Evolutionary conservation across 2,888 invertebrate species (phyloP), one percentile per base, ranked within the genome.

Genomic region (Neoscelio sp.): DNA sequence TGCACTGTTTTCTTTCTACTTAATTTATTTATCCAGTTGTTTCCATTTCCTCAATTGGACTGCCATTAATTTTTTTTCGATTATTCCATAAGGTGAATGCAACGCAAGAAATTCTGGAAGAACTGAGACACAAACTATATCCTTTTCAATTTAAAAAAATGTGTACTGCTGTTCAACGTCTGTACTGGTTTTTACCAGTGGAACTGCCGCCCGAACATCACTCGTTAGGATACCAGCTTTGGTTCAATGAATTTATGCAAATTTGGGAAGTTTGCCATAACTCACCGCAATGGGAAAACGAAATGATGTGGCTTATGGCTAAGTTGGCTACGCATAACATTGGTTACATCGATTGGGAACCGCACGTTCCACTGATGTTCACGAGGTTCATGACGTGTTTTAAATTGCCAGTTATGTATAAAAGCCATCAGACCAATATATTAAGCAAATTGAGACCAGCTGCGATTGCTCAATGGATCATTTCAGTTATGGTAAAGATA

Each of bases 281-380:
- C 87, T 92, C 94, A 1, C 93, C 93, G 1, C 90, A 91, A 23
- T 96, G 95, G 92, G 95, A 95, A 91, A 91, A 91, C 83, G 93
- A 94, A 77, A 91, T 96, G 85, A 93, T 96, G 90, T 92, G 92
- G 85, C 91, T 98, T 44, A 94, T 98, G 89, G 92, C 96, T 0
- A 92, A 94, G 44, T 90, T 96, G 44, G 95, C 96, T 0, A 92
- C 92, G 82, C 92, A 93, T 82, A 96, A 95, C 89, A 94, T 96
- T 58, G 97, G 98, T 0, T 94, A 94, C 58, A 94, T 98, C 40
- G 94, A 98, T 89, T 98, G 98, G 98, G 94, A 95, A 77, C 96
- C 96, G 0, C 93, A 97, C 87, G 92, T 97, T 56, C 94, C 97
- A 0, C 91, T 93, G 64, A 95, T 96, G 93, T 96, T 95, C 86